Base-by-base conservation (phyloP, 64 coral and sea anemone species). In the Montipora efflorescens region DNA sequence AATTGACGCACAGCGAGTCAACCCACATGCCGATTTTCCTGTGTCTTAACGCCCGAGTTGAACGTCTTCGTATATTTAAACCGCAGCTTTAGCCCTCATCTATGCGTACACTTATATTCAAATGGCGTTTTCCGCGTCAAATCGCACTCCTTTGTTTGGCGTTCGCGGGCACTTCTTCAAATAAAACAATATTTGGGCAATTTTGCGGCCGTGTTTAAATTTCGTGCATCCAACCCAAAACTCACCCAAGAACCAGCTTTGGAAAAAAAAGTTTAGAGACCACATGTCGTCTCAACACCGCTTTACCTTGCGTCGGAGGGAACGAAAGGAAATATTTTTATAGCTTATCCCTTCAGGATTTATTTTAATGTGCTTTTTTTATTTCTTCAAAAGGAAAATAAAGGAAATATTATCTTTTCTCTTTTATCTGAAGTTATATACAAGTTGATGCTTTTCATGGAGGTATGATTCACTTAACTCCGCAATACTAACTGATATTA, bases 151-250 rank as follows among this genome's bases (percentile, higher is more conserved):
- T 98, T 92, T 98, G 96, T 98, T 98, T 89, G 61, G 76, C 82
- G 90, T 87, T 94, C 92, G 94, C 67, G 95, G 90, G 95, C 90
- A 90, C 87, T 95, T 89, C 96, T 92, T 81, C 96, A 98, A 98
- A 98, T 89, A 98, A 94, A 98, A 98, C 66, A 95, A 93, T 96
- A 98, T 98, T 98, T 95, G 93, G 88, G 93, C 55, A 98, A 98
- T 89, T 98, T 80, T 83, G 84, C 76, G 80, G 71, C 89, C 55
- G 82, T 76, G 83, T 92, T 98, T 92, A 75, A 98, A 89, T 95
- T 57, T 95, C 76, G 89, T 89, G 93, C 83, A 92, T 92, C 78
- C 87, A 87, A 98, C 47, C 81, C 57, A 43, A 71, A 86, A n/a
- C 15, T 22, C 21, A 7, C 8, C 19, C 9, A 45, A 86, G 62